phyloP scores from a whole-genome alignment of 2,888 invertebrate species.

The Choreutis nemorana region DNA sequence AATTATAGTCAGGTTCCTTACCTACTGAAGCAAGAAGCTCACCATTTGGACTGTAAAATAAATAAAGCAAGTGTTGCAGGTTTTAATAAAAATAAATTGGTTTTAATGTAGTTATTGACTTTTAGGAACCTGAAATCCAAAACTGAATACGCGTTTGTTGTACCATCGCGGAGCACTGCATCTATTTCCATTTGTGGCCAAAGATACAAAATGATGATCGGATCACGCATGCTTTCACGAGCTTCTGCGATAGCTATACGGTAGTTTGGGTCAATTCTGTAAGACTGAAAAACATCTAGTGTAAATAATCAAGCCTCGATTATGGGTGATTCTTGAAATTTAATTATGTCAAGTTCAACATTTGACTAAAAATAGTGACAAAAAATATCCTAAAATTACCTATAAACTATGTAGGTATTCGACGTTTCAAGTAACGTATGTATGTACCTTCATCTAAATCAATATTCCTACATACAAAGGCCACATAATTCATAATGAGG shows the following conservation, averaged over 20 bases:
- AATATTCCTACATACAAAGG: no score
- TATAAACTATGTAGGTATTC: no score
- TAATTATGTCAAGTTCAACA: background rate
- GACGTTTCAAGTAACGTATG: background rate
- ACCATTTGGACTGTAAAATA: conserved; percentile 77
- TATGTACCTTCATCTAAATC: no score
- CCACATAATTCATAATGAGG: no score
- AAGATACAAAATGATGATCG: conserved; percentile 82
- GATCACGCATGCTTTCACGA: conserved; percentile 56
- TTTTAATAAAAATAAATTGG: no score
- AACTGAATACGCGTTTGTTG: conserved; percentile 74
- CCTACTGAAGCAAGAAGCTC: conserved; percentile 83
- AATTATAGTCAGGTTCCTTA: conserved; percentile 84
- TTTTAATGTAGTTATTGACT: background rate
- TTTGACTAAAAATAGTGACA: no score
- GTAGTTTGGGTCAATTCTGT: conserved; percentile 42
- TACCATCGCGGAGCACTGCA: conserved; percentile 79
- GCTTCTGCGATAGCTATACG: conserved; percentile 86
- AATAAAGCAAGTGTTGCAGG: background rate
- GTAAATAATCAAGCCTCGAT: conserved; percentile 1
- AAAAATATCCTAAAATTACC: no score
- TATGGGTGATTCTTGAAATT: background rate
- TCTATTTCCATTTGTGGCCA: conserved; percentile 83
- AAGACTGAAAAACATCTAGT: conserved; percentile 33
- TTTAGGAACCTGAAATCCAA: conserved; percentile 72